Evolutionary conservation across 2,888 invertebrate species (phyloP).

Genomic region (Platycheirus rosarum): DNA sequence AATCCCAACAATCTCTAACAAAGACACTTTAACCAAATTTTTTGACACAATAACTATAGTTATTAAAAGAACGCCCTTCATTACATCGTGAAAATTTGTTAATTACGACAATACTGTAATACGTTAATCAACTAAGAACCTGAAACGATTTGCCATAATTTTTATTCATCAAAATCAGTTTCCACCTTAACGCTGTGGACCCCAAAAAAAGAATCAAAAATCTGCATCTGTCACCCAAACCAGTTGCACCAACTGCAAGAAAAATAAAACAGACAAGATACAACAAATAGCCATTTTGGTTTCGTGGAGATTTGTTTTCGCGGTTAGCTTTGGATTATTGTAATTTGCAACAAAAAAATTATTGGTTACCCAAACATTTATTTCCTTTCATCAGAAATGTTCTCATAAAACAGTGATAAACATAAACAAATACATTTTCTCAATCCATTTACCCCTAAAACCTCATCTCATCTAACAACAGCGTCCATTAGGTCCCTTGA

Average conservation of each 20-base stretch:
- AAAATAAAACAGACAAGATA: constrained; percentile 2
- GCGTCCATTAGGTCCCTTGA: neutral
- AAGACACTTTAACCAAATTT: too few species aligned
- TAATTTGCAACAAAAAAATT: neutral
- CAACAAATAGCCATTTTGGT: too few species aligned
- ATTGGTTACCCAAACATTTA: neutral
- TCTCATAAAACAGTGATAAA: neutral
- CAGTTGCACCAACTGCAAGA: constrained; percentile 35
- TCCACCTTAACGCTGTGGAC: too few species aligned
- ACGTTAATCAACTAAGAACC: too few species aligned
- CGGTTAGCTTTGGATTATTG: constrained; percentile 35
- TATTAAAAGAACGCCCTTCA: too few species aligned
- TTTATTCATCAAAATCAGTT: too few species aligned
- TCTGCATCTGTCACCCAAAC: constrained; percentile 35
- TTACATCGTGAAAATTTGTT: too few species aligned
- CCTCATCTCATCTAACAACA: neutral
- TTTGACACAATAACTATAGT: too few species aligned
- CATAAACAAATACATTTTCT: neutral
- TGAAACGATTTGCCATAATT: too few species aligned
- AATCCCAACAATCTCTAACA: too few species aligned
- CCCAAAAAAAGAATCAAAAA: too few species aligned
- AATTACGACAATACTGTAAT: too few species aligned
- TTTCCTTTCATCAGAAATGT: neutral
- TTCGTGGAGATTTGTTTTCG: constrained; percentile 44
- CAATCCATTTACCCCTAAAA: neutral